Percentiles rank a stretch among this genome's conserved stretches.
These are phyloP conservation scores for Enteromius fasciolatus DNA, from an alignment of 2,797 vertebrate genomes.

Conservation along the genomic window DNA sequence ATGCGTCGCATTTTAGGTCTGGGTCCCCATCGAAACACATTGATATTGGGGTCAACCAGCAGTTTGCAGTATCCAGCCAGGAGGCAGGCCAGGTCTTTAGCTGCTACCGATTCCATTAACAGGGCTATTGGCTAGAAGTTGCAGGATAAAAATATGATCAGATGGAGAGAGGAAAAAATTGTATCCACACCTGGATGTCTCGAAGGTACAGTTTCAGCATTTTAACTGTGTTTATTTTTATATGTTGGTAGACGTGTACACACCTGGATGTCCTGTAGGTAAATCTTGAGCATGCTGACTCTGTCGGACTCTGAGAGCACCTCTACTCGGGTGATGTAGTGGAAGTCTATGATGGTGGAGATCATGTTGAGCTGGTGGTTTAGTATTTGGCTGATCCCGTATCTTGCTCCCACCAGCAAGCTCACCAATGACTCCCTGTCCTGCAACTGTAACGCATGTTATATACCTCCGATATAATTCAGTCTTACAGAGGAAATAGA, in stretches of 20 bases:
- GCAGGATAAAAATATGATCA: background rate
- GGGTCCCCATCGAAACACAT: constrained; percentile 89
- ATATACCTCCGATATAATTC: background rate
- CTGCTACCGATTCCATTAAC: constrained; percentile 91
- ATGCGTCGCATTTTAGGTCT: constrained; percentile 82
- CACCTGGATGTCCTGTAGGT: constrained; percentile 96
- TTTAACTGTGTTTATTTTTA: constrained; percentile 5
- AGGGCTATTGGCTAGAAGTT: constrained; percentile 88
- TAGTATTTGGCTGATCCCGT: constrained; percentile 95
- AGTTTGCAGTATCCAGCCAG: constrained; percentile 92
- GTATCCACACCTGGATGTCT: background rate
- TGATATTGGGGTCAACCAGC: constrained; percentile 83
- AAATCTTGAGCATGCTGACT: constrained; percentile 94
- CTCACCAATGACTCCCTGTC: constrained; percentile 91
- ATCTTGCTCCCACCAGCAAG: constrained; percentile 92
- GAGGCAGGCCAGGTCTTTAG: constrained; percentile 95
- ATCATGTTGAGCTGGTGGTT: constrained; percentile 97
- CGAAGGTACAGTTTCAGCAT: background rate
- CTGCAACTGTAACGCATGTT: constrained; percentile 82
- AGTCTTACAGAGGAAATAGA: background rate
- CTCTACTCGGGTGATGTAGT: constrained; percentile 91
- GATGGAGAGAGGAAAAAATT: background rate
- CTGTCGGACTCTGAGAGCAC: constrained; percentile 90
- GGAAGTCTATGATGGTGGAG: constrained; percentile 91
- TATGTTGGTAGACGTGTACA: constrained; percentile 8